These are phyloP conservation scores for Anas platyrhynchos DNA, from an alignment of 2,113 vertebrate species.

Conservation along the genomic window DNA sequence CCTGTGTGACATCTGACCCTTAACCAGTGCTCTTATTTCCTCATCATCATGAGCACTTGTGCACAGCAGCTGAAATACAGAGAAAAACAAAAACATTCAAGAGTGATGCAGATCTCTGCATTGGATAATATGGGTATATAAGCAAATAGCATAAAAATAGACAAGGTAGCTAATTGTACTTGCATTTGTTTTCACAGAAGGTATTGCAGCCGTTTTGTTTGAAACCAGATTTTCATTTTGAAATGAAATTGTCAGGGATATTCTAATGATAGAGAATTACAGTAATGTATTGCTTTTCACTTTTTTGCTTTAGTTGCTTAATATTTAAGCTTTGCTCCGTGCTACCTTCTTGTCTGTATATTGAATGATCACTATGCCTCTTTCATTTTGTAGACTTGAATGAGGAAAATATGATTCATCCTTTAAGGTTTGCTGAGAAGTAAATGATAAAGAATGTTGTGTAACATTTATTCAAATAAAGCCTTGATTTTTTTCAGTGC, in stretches of 20 bases:
- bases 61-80: constrained; percentile 37
- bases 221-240: constrained; percentile 72
- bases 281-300: constrained; percentile 79
- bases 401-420: constrained; percentile 77
- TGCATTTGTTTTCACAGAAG: constrained; percentile 64
- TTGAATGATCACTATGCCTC: constrained; percentile 78
- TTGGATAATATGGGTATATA: constrained; percentile 67
- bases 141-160: constrained; percentile 63
- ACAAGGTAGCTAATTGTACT: constrained; percentile 59
- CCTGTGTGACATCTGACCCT: constrained; percentile 32
- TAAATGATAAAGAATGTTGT: constrained; percentile 85
- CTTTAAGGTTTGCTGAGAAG: constrained; percentile 79
- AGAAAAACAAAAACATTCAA: background rate
- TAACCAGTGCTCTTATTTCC: constrained; percentile 23
- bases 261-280: constrained; percentile 76
- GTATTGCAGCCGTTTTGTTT: constrained; percentile 67
- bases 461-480: constrained; percentile 85
- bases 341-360: constrained; percentile 80
- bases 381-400: constrained; percentile 84
- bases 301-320: constrained; percentile 86
- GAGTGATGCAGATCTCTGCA: constrained; percentile 67
- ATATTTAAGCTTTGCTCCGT: constrained; percentile 87
- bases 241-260: constrained; percentile 78
- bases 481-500: constrained; percentile 80
- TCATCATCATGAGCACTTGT: constrained; percentile 18